Conservation (phyloP, 2,888 invertebrate species). For the Drosophila pullipes region DNA sequence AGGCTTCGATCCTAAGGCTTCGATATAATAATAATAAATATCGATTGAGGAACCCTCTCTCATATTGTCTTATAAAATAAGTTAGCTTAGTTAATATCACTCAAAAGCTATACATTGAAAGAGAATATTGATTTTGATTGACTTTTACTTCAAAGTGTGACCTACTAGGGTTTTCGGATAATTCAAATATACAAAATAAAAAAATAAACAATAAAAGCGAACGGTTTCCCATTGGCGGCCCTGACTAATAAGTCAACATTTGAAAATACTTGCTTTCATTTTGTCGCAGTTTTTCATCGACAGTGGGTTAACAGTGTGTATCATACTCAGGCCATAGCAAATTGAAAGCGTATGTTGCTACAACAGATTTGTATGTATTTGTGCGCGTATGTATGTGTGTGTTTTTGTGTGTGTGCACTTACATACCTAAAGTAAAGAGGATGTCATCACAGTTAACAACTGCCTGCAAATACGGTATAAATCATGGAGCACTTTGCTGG, state of each 20-base stretch:
- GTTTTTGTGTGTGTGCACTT: not conserved
- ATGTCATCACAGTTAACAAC: constrained; percentile 19
- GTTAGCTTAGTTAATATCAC: not conserved
- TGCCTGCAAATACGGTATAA: constrained; percentile 60
- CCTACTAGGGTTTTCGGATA: not conserved
- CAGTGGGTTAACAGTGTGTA: constrained; percentile 5
- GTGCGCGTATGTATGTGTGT: not conserved
- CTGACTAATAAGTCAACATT: constrained; percentile 24
- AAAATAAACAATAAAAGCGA: not conserved
- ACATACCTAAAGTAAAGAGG: constrained; percentile 14
- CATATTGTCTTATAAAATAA: not conserved
- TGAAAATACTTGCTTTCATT: constrained; percentile 32
- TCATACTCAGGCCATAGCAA: constrained; percentile 12
- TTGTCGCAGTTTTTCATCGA: constrained; percentile 13
- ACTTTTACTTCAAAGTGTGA: not conserved
- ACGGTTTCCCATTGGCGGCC: not conserved
- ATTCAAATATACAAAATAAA: not conserved
- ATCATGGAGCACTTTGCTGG: constrained; percentile 62
- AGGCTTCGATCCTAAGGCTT: no score
- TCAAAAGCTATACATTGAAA: not conserved
- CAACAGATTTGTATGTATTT: constrained; percentile 3
- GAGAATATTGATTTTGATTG: not conserved
- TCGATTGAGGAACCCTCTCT: not conserved
- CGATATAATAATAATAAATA: no score
- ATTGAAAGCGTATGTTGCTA: constrained; percentile 31